A percentile compares a stretch with the other conserved stretches of the same genome.
These are phyloP conservation scores for Apteryx owenii DNA, from an alignment of 2,113 vertebrate species.

Conservation along the genomic window DNA sequence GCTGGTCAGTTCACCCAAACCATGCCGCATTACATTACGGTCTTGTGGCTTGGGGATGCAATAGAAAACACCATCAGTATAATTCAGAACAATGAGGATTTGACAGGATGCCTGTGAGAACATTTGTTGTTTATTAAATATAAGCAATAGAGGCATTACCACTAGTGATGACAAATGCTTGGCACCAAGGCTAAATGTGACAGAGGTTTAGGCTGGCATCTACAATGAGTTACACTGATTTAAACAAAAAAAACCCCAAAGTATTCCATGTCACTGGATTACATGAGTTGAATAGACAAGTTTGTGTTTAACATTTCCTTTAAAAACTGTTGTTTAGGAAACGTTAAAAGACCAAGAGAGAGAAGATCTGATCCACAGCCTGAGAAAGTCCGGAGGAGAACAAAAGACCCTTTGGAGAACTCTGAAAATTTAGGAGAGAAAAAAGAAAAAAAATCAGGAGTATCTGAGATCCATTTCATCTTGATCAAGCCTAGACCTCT, in stretches of 20 bases:
- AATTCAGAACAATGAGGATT: slow-evolving; percentile 7
- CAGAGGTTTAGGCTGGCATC: neutral
- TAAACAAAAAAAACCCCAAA: neutral
- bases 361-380: neutral
- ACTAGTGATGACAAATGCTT: neutral
- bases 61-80: neutral
- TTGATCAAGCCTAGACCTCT: neutral
- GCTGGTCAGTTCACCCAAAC: neutral
- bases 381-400: neutral
- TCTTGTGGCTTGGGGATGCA: neutral
- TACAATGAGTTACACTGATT: neutral
- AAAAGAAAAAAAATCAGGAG: neutral
- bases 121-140: neutral
- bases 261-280: neutral
- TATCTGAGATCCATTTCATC: neutral
- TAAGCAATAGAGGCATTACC: neutral
- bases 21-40: neutral
- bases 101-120: neutral
- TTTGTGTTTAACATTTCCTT: neutral
- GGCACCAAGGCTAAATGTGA: neutral
- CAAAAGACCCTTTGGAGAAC: neutral
- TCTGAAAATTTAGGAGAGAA: neutral
- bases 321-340: neutral
- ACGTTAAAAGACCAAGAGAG: neutral
- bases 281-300: neutral